Conservation (phyloP, 2,888 invertebrate genomes). For the Epistrophe eligans region DNA sequence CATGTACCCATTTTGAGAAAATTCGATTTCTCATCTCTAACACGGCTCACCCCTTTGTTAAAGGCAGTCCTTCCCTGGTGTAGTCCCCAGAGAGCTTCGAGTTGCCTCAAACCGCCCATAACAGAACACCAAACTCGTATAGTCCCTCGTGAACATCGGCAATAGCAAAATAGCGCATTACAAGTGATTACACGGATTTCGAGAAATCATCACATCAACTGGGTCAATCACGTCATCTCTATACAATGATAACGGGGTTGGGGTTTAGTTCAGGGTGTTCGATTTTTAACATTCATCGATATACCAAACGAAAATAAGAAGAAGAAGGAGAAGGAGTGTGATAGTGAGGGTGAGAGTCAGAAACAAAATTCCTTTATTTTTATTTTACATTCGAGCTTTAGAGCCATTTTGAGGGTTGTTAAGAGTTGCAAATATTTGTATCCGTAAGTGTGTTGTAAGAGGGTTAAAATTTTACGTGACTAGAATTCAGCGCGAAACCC, state of each 20-base stretch:
- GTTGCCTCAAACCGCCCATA: slow-evolving; percentile 3
- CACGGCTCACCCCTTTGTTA: slow-evolving; percentile 31
- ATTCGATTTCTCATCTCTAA: slow-evolving; percentile 58
- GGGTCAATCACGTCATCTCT: slow-evolving; percentile 66
- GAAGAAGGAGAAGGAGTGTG: background rate
- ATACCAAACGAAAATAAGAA: background rate
- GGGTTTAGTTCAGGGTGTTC: slow-evolving; percentile 6
- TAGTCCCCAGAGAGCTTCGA: slow-evolving; percentile 27
- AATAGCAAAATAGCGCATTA: slow-evolving; percentile 71
- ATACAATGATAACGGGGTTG: slow-evolving; percentile 1
- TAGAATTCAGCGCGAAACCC: slow-evolving; percentile 19
- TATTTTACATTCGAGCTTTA: slow-evolving; percentile 36
- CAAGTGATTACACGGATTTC: slow-evolving; percentile 74
- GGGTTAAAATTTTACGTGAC: slow-evolving; percentile 49
- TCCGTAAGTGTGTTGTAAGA: slow-evolving; percentile 28
- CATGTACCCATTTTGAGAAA: slow-evolving; percentile 61
- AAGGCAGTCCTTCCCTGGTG: background rate
- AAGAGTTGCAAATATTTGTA: slow-evolving; percentile 48
- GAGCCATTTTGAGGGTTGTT: slow-evolving; percentile 55
- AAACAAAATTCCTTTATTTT: slow-evolving; percentile 1
- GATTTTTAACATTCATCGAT: slow-evolving; percentile 1
- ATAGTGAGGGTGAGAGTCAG: background rate
- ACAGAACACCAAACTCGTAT: background rate
- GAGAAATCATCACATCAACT: slow-evolving; percentile 73
- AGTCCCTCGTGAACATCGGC: slow-evolving; percentile 1